Evolutionary conservation across 2,113 vertebrate species (phyloP), one percentile per base, ranked within the genome.

Genomic region (Seriola dumerili): DNA sequence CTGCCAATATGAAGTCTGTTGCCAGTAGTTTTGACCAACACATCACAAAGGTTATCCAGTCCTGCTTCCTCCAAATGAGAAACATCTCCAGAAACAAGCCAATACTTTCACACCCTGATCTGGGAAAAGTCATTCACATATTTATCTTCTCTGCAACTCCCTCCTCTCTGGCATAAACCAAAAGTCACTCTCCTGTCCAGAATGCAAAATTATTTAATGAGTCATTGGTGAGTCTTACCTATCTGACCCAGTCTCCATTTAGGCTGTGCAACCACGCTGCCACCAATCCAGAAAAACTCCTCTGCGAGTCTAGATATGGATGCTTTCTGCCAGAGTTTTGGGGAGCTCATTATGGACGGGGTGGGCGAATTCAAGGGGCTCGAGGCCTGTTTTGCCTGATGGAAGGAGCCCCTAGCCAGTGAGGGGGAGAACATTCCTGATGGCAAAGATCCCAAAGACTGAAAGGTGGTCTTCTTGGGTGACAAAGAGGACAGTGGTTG

Each of bases 241-340:
- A 97, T 91, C 58, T 95, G 96, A 14, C 96, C 96, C 5, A 96
- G 90, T 92, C 95, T 97, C 97, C 97, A 97, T 59, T 88, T 91
- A 0, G 96, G 96, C 16, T 96, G 95, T 46, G 96, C 93, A 0
- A 96, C 96, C 62, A 97, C 91, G 10, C 96, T 98, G 46, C 97
- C 96, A 1, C 97, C 95, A n/a, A 97, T 96, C 97, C 97, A 97
- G 91, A 99, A 97, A 82, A 97, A 96, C 62, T 96, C 96, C 90
- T 98, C 96, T 0, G 96, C 97, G 29, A 97, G 93, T 36, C 94
- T 94, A 19, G 96, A 96, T 83, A 97, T 94, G 0, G 96, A 95
- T 29, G 95, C 92, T 86, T 96, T 95, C 67, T 95, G 93, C 83
- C 90, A 94, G 50, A 95, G 91, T 85, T 94, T 94, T 62, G 95